These are phyloP conservation scores for Speoplatyrhinus poulsoni DNA, from an alignment of 2,113 vertebrate species.

Conservation along the genomic window DNA sequence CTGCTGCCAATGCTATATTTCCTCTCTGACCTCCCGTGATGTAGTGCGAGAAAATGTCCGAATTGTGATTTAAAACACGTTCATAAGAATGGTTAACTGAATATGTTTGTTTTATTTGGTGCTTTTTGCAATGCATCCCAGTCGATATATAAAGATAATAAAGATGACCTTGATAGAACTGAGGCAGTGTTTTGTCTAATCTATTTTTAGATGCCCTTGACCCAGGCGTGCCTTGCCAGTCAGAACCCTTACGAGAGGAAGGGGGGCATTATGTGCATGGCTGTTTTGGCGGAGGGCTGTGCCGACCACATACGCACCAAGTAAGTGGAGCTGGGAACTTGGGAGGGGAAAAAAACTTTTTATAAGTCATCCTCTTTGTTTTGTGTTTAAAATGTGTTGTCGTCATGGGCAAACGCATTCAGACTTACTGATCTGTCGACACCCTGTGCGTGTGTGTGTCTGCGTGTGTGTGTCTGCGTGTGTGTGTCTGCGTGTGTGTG, in stretches of 20 bases:
- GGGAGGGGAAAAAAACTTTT: not conserved
- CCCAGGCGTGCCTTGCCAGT: slow-evolving; percentile 79
- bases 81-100: too few relatives aligned
- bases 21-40: too few relatives aligned
- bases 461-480: not conserved
- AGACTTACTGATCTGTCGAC: not conserved
- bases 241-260: slow-evolving; percentile 82
- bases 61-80: too few relatives aligned
- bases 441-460: not conserved
- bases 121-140: too few relatives aligned
- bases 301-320: slow-evolving; percentile 87
- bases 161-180: too few relatives aligned
- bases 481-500: not conserved
- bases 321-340: slow-evolving; percentile 51
- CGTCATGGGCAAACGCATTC: not conserved
- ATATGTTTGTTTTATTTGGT: too few relatives aligned
- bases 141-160: too few relatives aligned
- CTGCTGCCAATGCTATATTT: too few relatives aligned
- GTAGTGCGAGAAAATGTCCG: too few relatives aligned
- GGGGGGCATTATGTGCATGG: slow-evolving; percentile 87
- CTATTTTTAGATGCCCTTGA: slow-evolving; percentile 77
- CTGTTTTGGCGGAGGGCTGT: slow-evolving; percentile 88
- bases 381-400: not conserved
- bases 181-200: not conserved
- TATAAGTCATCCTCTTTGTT: not conserved